A percentile compares a stretch with the other conserved stretches of the same genome.
These are phyloP conservation scores for Cydia amplana DNA, from an alignment of 1,140 invertebrate genomes.

Conservation along the genomic window DNA sequence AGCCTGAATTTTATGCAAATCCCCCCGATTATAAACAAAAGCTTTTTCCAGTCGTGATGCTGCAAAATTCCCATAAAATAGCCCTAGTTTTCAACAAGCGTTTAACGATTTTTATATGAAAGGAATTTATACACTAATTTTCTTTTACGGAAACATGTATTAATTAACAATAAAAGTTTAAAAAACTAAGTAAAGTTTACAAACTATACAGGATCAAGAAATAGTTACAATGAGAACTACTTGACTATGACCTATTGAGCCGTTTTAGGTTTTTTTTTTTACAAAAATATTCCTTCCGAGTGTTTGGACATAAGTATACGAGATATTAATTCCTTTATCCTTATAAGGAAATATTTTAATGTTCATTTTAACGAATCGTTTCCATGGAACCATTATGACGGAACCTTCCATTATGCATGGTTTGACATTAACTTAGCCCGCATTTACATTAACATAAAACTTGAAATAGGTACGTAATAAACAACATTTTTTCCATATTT, in stretches of 20 bases:
- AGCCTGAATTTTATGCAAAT: constrained; percentile 47
- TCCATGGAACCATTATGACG: too few species aligned
- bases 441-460: too few species aligned
- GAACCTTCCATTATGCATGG: too few species aligned
- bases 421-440: too few species aligned
- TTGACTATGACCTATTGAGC: too few species aligned
- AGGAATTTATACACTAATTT: not conserved
- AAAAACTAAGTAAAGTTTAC: too few species aligned
- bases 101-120: constrained; percentile 29
- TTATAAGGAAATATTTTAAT: too few species aligned
- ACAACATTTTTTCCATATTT: not conserved
- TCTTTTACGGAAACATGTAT: not conserved
- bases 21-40: constrained; percentile 43
- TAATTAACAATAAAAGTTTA: not conserved
- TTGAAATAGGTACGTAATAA: not conserved
- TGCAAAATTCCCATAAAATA: constrained; percentile 36
- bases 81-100: not conserved
- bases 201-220: too few species aligned
- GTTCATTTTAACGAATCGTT: too few species aligned
- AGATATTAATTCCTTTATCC: not conserved
- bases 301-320: not conserved
- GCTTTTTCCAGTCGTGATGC: constrained; percentile 35
- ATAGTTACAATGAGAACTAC: too few species aligned
- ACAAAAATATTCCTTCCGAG: too few species aligned
- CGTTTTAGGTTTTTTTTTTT: too few species aligned